These are phyloP conservation scores for Eustalomyia histrio DNA, from an alignment of 2,888 invertebrate genomes.

Conservation along the genomic window DNA sequence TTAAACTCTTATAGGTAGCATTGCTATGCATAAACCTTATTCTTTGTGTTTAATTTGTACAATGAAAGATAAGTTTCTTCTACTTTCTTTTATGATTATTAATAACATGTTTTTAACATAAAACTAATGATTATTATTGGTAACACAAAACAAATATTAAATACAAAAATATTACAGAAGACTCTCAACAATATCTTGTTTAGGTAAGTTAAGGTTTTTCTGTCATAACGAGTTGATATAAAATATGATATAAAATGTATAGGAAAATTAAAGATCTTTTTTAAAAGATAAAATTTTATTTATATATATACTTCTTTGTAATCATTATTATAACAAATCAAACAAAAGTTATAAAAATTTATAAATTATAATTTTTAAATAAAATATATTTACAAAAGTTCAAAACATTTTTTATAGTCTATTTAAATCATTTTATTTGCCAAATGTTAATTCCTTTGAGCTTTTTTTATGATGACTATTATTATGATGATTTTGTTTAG, in stretches of 20 bases:
- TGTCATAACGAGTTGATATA: not conserved
- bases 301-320: not conserved
- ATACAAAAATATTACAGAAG: not conserved
- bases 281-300: not conserved
- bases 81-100: not conserved
- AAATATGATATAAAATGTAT: not conserved
- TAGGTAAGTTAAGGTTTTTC: constrained; percentile 9
- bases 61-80: not conserved
- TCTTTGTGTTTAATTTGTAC: not conserved
- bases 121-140: constrained; percentile 30
- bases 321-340: not conserved
- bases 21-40: not conserved
- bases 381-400: not conserved
- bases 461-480: constrained; percentile 43
- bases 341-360: not conserved
- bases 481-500: constrained; percentile 40
- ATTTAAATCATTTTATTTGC: constrained; percentile 29
- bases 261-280: not conserved
- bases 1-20: not conserved
- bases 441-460: constrained; percentile 56
- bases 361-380: not conserved
- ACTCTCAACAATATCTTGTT: constrained; percentile 29
- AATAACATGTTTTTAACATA: constrained; percentile 9
- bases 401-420: not conserved
- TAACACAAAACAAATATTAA: constrained; percentile 4